A percentile compares a stretch with the other conserved stretches of the same genome.
phyloP scores from a whole-genome alignment of 2,888 invertebrate species.

The Epinotia ramella region DNA sequence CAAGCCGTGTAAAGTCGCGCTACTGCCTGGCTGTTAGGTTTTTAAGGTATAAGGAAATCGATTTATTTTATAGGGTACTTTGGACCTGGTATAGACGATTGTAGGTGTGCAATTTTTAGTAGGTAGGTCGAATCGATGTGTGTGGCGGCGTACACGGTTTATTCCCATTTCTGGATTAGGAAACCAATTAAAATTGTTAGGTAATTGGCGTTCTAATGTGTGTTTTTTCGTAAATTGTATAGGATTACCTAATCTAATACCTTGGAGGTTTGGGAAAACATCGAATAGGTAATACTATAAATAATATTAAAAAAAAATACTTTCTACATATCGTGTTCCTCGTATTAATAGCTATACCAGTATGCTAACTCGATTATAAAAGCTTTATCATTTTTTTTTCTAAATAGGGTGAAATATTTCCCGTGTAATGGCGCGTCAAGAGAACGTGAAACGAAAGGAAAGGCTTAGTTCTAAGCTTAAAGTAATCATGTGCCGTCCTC shows the following conservation, averaged over 20 bases:
- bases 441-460: neutral
- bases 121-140: neutral
- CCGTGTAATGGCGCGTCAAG: neutral
- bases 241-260: too few relatives aligned
- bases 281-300: too few relatives aligned
- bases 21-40: conserved; percentile 34
- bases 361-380: neutral
- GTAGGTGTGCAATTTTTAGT: conserved; percentile 7
- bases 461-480: neutral
- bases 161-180: neutral
- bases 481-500: conserved; percentile 2
- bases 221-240: neutral
- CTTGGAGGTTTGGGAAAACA: too few relatives aligned
- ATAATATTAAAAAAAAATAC: too few relatives aligned
- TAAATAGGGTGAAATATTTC: neutral
- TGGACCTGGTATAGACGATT: conserved; percentile 12
- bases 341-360: neutral
- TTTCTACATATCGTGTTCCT: too few relatives aligned
- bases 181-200: neutral
- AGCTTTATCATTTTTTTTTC: neutral
- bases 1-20: conserved; percentile 42
- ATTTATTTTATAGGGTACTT: conserved; percentile 33
- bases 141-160: neutral
- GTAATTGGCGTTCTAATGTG: neutral
- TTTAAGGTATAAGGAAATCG: conserved; percentile 44